Evolutionary conservation across 2,888 invertebrate genomes (phyloP), one percentile per base, ranked within the genome.

Genomic region (Hermaeophaga mercurialis): DNA sequence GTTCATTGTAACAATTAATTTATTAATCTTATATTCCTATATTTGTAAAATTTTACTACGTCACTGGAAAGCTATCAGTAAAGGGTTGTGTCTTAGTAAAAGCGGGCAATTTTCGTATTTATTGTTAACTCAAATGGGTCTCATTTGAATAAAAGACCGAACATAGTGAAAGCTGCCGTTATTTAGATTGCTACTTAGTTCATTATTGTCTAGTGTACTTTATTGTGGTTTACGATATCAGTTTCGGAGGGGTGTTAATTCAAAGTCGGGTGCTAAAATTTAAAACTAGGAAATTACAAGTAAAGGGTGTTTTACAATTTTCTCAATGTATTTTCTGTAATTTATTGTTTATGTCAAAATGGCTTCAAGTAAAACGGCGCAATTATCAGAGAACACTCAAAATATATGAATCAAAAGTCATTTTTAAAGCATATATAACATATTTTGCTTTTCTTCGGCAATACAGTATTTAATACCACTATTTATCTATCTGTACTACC

Each of bases 91-190:
- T 56, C 58, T 54, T 44, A 56, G 53, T 56, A 53, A 63, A 19
- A 50, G 62, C 56, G 60, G 57, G 54, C 59, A 58, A 62, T 57
- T 63, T 56, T 34, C 43, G 50, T 56, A 50, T 60, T 62, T 56
- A 62, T 59, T 62, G 54, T 54, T 55, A 55, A 39, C 57, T 31
- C 48, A 26, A 52, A 46, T 46, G 46, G 46, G 50, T 34, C 39
- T 45, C 15, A 41, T 54, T 54, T n/a, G 39, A 54, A 54, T 54
- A 33, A 46, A 39, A 45, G 19, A 36, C 18, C 45, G 26, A 3
- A 47, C 39, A 12, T 6, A 19, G 12, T 39, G 19, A 12, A 50
- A 41, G 36, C 36, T 15, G 39, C 49, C 49, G 24, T 49, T 49
- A 49, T 49, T 49, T 49, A 49, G 26, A 50, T 50, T 50, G 50